Base-by-base conservation (phyloP, 2,797 vertebrate genomes). In the Taenioides sp. region DNA sequence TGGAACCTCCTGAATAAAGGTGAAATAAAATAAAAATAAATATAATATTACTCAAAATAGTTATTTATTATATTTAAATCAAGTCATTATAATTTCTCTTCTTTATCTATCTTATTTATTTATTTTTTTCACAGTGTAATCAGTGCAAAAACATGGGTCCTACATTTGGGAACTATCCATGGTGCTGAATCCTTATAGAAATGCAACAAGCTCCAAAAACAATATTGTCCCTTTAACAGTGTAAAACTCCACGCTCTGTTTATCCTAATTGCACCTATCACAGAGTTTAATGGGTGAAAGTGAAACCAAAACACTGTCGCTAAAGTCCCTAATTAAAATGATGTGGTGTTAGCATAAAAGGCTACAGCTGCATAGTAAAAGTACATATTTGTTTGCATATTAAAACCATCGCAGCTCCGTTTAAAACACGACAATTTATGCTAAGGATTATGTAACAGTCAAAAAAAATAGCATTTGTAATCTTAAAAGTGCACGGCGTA, bases 91-190 rank as follows among this genome's bases (percentile, higher is more conserved):
- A 4, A 31, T 31, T 31, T 31, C 5, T 34, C 31, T 34, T 34
- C 4, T 34, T 31, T 5, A 31, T 31, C 28, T 5, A 5, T 31
- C 28, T 31, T 31, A 31, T 31, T 5, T 31, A 4, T 31, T 31
- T 31, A 1, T 34, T 34, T 54, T 60, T 74, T 64, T 75, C 71
- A 74, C 61, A 55, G 68, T 72, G 70, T 69, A 76, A 67, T 9
- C 54, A 23, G 54, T 10, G 22, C n/a, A 12, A 7, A 23, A 55
- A 23, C 22, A 6, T 7, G 49, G 16, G 2, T 5, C 3, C 2
- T 11, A 58, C 23, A 17, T 58, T 23, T 61, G 28, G 27, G 58
- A 17, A 27, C 58, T 60, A 16, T 60, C 27, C 27, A 5, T 37
- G 60, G 60, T 37, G 58, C 59, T 60, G 25, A 60, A 60, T 12